Conservation (phyloP, 2,888 invertebrate genomes). For the Drosophila stalkeri region DNA sequence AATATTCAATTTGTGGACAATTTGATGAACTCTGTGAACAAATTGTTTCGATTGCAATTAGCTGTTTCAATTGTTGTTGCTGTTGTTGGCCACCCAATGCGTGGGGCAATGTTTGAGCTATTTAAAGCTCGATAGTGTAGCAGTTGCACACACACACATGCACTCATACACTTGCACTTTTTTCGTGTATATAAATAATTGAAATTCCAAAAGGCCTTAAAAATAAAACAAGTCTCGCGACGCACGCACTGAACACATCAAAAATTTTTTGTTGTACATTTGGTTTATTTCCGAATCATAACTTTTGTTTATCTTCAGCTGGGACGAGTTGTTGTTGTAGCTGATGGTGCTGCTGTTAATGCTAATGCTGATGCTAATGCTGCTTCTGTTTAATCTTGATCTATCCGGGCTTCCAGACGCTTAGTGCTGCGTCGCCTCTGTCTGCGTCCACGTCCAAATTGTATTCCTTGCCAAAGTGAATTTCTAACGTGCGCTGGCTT, state of each 20-base stretch:
- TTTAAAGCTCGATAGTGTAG: not conserved
- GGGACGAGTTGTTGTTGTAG: slow-evolving; percentile 17
- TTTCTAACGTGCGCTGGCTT: slow-evolving; percentile 20
- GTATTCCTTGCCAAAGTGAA: slow-evolving; percentile 40
- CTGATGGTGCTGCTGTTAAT: slow-evolving; percentile 28
- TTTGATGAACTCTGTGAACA: slow-evolving; percentile 25
- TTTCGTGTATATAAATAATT: slow-evolving; percentile 12
- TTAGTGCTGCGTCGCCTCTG: slow-evolving; percentile 58
- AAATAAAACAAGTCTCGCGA: slow-evolving; percentile 55
- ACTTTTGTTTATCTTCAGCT: slow-evolving; percentile 74
- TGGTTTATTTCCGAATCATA: slow-evolving; percentile 77
- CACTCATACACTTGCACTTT: not conserved
- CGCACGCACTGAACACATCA: slow-evolving; percentile 58
- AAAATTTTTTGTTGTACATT: slow-evolving; percentile 50
- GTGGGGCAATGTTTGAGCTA: slow-evolving; percentile 8
- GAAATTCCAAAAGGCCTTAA: slow-evolving; percentile 48
- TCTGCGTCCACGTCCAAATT: slow-evolving; percentile 41
- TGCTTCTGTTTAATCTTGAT: slow-evolving; percentile 31
- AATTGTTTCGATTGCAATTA: slow-evolving; percentile 1
- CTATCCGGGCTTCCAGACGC: slow-evolving; percentile 17
- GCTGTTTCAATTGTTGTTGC: not conserved
- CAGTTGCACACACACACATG: slow-evolving; percentile 3
- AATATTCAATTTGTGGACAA: slow-evolving; percentile 13
- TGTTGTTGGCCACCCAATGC: slow-evolving; percentile 26
- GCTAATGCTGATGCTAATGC: slow-evolving; percentile 18